Percentiles rank a stretch among this genome's conserved stretches.
phyloP scores from a whole-genome alignment of 2,888 invertebrate genomes.

The Vanessa cardui region DNA sequence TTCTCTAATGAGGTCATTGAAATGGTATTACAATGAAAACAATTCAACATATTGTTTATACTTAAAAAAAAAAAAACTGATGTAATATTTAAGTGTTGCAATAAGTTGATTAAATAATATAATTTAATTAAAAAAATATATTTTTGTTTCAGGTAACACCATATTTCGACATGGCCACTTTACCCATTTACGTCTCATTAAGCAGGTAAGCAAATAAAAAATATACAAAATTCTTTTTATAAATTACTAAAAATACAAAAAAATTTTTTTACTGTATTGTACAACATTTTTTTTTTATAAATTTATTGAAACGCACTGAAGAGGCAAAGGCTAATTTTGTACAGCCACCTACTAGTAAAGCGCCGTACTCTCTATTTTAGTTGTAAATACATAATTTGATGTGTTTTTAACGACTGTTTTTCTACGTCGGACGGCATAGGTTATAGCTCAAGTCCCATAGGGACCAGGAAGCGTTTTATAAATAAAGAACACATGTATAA shows the following conservation, averaged over 20 bases:
- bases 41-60: too few species aligned
- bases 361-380: conserved; percentile 1
- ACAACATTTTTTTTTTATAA: too few species aligned
- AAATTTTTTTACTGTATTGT: neutral
- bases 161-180: conserved; percentile 62
- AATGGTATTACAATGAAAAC: neutral
- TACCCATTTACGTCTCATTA: conserved; percentile 71
- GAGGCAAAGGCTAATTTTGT: neutral
- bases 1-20: neutral
- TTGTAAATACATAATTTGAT: conserved; percentile 42
- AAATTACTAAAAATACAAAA: neutral
- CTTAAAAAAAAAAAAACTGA: too few species aligned
- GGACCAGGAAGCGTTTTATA: conserved; percentile 45
- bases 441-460: conserved; percentile 38
- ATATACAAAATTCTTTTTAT: neutral
- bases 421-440: conserved; percentile 15
- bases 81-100: too few species aligned
- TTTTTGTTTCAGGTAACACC: conserved; percentile 12
- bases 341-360: neutral
- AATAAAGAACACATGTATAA: conserved; percentile 48
- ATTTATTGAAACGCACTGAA: neutral
- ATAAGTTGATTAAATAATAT: too few species aligned
- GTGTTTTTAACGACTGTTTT: conserved; percentile 46
- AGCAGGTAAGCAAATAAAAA: conserved; percentile 60
- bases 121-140: neutral